A percentile compares a stretch with the other conserved stretches of the same genome.
Evolutionary conservation across 2,797 vertebrate genomes (phyloP).

Genomic region (Pangasius djambal): DNA sequence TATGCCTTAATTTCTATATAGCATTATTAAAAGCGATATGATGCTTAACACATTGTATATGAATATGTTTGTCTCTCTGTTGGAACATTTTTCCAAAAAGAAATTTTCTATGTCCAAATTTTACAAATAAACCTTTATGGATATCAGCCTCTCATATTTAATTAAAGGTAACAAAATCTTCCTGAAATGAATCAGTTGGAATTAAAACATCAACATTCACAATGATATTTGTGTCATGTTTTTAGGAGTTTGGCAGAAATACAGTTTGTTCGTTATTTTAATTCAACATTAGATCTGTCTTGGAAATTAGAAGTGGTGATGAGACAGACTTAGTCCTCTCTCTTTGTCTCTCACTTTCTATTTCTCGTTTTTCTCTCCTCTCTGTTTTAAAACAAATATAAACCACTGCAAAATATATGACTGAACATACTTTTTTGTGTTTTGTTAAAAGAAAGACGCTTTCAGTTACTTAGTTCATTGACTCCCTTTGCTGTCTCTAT

Average conservation of each 20-base stretch:
- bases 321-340: not conserved
- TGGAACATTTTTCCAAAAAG: not conserved
- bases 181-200: not conserved
- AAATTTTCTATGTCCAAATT: not conserved
- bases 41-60: not conserved
- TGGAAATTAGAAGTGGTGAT: not conserved
- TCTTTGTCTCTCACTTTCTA: not conserved
- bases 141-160: not conserved
- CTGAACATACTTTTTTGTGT: not conserved
- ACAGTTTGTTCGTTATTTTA: not conserved
- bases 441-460: conserved; percentile 48
- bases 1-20: not conserved
- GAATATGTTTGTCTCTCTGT: not conserved
- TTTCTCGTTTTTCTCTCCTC: not conserved
- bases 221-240: not conserved
- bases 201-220: not conserved
- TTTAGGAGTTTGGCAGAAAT: not conserved
- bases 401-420: not conserved
- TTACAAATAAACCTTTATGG: not conserved
- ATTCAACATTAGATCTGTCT: not conserved
- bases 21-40: not conserved
- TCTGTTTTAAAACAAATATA: not conserved
- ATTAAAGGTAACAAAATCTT: not conserved
- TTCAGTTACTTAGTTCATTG: conserved; percentile 59
- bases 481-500: conserved; percentile 50